Base-by-base conservation (phyloP, 2,113 vertebrate genomes). In the Serilophus lunatus region DNA sequence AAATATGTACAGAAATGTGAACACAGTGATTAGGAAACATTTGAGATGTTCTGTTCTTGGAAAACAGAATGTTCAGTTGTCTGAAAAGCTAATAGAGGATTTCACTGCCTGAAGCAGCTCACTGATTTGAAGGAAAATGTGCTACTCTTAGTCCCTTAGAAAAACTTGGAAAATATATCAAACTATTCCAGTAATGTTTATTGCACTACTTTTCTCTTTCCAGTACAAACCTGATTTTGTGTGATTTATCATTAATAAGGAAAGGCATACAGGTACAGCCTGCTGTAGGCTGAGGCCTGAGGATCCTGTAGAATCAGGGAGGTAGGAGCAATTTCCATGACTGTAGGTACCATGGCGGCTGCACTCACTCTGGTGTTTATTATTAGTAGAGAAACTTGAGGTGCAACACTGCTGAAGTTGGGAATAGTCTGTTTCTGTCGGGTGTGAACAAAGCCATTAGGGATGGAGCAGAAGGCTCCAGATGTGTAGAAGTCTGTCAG, bases 191-290 rank as follows among this genome's bases (percentile, higher is more conserved):
- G 6, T 47, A 8, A 22, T n/a, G 45, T 65, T 50, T 75, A 36
- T 33, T 5, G 18, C 42, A 33, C n/a, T 7, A 1, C 1, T 68
- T 86, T 49, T 28, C 10, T 59, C 15, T 83, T 54, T 70, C 19
- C 26, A 8, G 18, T 42, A 14, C 14, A 19, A n/a, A 36, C 3
- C 6, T 70, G 31, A 4, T 42, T 85, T 47, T 79, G 16, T 42
- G 9, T 65, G 40, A 26, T 13, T 57, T 59, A 3, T 7, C 23
- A 14, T 22, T 70, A 0, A 0, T 40, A 42, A 42, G 0, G 6
- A 12, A n/a, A 61, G n/a, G 16, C 8, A 3, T 11, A 17, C 18
- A 6, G 42, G 3, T 45, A 3, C 3, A 15, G 19, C 24, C 18
- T 64, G 7, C 47, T 60, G 35, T 28, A 5, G 4, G 8, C 45